These are phyloP conservation scores for Callosobruchus maculatus DNA, from an alignment of 2,888 invertebrate genomes.

Conservation along the genomic window DNA sequence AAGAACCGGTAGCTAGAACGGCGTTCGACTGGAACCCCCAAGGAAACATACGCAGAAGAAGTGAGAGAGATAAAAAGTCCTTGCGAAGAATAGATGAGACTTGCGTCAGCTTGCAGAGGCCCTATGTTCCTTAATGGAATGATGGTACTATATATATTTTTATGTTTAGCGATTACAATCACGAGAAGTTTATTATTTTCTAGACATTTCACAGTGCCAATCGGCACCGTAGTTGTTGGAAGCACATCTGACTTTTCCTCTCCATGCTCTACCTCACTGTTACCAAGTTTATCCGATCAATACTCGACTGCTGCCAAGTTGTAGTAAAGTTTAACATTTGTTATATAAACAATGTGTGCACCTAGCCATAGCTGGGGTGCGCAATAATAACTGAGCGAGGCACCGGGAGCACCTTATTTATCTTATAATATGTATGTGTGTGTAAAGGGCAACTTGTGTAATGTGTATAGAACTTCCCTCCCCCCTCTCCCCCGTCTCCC, in stretches of 20 bases:
- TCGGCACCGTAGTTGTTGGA: not conserved
- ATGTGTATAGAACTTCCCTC: not conserved
- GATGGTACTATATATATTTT: too few relatives aligned
- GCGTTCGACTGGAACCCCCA: too few relatives aligned
- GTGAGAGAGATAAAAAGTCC: too few relatives aligned
- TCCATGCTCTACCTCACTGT: not conserved
- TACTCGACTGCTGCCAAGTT: constrained; percentile 39
- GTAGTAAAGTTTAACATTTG: constrained; percentile 46
- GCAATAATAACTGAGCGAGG: constrained; percentile 40
- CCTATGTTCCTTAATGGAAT: too few relatives aligned
- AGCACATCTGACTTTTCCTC: not conserved
- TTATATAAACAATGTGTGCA: constrained; percentile 47
- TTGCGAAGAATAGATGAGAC: too few relatives aligned
- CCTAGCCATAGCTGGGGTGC: constrained; percentile 29
- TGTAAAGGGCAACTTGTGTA: constrained; percentile 15
- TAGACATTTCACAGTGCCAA: too few relatives aligned
- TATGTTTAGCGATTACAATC: too few relatives aligned
- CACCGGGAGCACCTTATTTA: constrained; percentile 30
- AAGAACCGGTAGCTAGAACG: too few relatives aligned
- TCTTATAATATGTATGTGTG: constrained; percentile 25
- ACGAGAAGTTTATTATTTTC: too few relatives aligned
- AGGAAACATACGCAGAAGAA: too few relatives aligned
- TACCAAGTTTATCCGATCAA: constrained; percentile 46
- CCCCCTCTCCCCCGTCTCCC: not conserved
- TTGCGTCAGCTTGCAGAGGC: too few relatives aligned